Evolutionary conservation across 1,140 invertebrate genomes (phyloP).

Genomic region (Hycleus phaleratus): DNA sequence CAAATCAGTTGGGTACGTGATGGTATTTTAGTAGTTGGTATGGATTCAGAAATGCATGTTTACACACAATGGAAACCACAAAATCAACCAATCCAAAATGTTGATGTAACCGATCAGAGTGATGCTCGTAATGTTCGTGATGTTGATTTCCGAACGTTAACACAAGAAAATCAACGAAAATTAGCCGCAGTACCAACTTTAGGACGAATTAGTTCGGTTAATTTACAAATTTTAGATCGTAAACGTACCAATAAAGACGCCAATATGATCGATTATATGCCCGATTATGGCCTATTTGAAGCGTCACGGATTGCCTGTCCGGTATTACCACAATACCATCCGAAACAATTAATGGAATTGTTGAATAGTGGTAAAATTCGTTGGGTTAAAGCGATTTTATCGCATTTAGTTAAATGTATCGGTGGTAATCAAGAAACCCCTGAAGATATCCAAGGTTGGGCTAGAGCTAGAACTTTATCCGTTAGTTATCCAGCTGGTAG

Average conservation of each 20-base stretch:
- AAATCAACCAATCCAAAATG: conserved; percentile 32
- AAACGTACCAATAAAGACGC: conserved; percentile 56
- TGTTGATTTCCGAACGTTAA: conserved; percentile 66
- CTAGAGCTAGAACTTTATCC: conserved; percentile 76
- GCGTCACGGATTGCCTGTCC: conserved; percentile 93
- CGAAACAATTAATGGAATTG: conserved; percentile 97
- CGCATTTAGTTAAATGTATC: conserved; percentile 85
- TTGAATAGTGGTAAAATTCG: conserved; percentile 96
- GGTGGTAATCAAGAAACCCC: conserved; percentile 50
- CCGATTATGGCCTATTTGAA: conserved; percentile 92
- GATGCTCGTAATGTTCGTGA: conserved; percentile 52
- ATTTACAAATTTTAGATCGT: conserved; percentile 67
- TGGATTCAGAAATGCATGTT: conserved; percentile 99
- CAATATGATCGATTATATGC: conserved; percentile 65
- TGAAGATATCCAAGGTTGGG: conserved; percentile 59
- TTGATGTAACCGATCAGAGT: conserved; percentile 14
- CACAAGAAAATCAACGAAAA: conserved; percentile 64
- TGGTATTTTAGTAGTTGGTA: conserved; percentile 94
- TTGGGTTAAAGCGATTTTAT: conserved; percentile 95
- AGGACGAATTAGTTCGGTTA: conserved; percentile 72
- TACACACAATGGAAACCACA: conserved; percentile 96
- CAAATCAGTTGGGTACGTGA: conserved; percentile 97
- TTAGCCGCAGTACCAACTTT: conserved; percentile 71
- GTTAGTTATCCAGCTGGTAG: conserved; percentile 69
- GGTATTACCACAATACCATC: conserved; percentile 98